Evolutionary conservation across 2,888 invertebrate genomes (phyloP).

Genomic region (Gisinianus flammeolus): DNA sequence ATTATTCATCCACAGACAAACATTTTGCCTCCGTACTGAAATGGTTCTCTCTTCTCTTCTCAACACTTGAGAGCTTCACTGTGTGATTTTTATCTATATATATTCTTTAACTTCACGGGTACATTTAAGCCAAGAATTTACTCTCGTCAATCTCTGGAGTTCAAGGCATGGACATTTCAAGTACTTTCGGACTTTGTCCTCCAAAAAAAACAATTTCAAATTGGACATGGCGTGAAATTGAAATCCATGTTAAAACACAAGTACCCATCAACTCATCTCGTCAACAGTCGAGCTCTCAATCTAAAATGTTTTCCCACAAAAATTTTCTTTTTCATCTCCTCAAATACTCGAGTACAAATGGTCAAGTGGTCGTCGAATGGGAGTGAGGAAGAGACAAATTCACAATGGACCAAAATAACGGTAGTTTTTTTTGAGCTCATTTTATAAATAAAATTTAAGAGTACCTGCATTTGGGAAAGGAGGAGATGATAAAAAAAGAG

Average conservation of each 20-base stretch:
- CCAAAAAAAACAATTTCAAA: conserved; percentile 52
- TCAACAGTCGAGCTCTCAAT: no score
- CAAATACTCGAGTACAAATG: conserved; percentile 20
- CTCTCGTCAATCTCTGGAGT: no score
- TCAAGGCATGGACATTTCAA: background rate
- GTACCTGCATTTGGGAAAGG: no score
- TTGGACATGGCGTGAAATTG: conserved; percentile 55
- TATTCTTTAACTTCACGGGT: background rate
- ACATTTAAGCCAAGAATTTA: background rate
- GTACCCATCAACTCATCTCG: no score
- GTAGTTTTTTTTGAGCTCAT: no score
- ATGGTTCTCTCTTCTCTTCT: background rate
- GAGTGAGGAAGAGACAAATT: no score
- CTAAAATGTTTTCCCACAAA: conserved; percentile 7
- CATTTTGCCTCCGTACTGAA: no score
- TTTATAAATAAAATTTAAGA: no score
- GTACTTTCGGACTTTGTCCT: conserved; percentile 22
- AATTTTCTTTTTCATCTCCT: conserved; percentile 22
- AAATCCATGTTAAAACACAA: conserved; percentile 42
- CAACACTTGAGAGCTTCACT: background rate
- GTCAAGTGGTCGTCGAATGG: no score
- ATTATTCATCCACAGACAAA: no score
- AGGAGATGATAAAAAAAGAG: no score
- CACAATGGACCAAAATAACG: no score
- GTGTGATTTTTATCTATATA: background rate